Evolutionary conservation across 2,888 invertebrate genomes (phyloP).

Genomic region (Scaptomyza cyrtandrae): DNA sequence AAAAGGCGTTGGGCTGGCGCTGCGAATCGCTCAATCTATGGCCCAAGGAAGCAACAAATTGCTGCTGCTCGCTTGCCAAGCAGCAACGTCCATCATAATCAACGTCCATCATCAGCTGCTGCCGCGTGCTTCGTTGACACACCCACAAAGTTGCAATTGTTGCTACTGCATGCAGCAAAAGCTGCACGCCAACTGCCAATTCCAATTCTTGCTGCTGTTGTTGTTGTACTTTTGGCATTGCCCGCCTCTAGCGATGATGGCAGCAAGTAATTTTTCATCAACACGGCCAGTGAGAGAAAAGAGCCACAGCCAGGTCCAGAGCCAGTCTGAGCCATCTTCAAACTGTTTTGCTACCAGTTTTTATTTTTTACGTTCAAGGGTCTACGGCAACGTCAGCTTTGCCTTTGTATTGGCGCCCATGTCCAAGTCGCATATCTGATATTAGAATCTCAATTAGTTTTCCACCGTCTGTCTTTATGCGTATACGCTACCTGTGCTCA

Average conservation of each 20-base stretch:
- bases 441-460: conserved; percentile 81
- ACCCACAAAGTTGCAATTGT: conserved; percentile 74
- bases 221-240: conserved; percentile 52
- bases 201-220: conserved; percentile 31
- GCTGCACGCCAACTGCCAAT: conserved; percentile 69
- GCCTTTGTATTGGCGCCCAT: conserved; percentile 62
- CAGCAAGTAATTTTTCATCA: conserved; percentile 79
- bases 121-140: conserved; percentile 76
- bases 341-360: conserved; percentile 72
- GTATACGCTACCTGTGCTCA: conserved; percentile 25
- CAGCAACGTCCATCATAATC: conserved; percentile 67
- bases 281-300: conserved; percentile 23
- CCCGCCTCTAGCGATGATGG: conserved; percentile 69
- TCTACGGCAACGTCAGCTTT: conserved; percentile 12
- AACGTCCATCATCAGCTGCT: conserved; percentile 77
- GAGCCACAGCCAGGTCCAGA: background rate
- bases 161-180: conserved; percentile 63
- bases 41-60: conserved; percentile 66
- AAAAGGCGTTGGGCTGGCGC: conserved; percentile 75
- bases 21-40: conserved; percentile 74
- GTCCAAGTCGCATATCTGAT: conserved; percentile 69
- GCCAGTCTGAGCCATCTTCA: conserved; percentile 50
- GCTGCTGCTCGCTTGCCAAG: conserved; percentile 43
- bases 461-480: conserved; percentile 67
- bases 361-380: conserved; percentile 41